Base-by-base conservation (phyloP, 1,140 invertebrate species). In the Sycophaga agraensis region DNA sequence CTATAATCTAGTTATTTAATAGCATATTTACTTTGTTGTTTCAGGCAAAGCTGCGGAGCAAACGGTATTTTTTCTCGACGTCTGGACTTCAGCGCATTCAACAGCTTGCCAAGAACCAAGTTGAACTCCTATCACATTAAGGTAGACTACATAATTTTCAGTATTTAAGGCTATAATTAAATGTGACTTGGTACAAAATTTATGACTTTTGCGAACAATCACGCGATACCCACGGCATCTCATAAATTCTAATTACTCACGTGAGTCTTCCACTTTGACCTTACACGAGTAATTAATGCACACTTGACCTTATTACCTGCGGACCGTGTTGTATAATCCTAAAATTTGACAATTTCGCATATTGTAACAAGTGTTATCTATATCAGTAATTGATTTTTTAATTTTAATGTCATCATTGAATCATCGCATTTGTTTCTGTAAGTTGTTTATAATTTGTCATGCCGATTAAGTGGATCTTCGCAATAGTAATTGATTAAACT, bases 71-170 rank as follows among this genome's bases (percentile, higher is more conserved):
- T 97, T 78, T 91, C 89, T 21, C 87, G 93, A 66, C 88, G 96
- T 62, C 82, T 90, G 71, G 94, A 98, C 82, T 95, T 97, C 83
- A 94, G 93, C 68, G 92, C 93, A 34, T 98, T 98, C 86, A 97
- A 96, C 78, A 86, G 88, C 59, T 84, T 98, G 67, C 96, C 96
- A 54, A 89, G 90, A 75, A 90, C 94, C 75, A 97, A 97, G 84
- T 89, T 97, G 75, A 99, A 99, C 85, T 96, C 95, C 70, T 98
- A 97, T 86, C 94, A 97, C 85, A 97, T 97, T 76, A 96, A 97
- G 92, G 94, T 96, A 85, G 87, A 86, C 77, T 17, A 24, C 43
- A 4, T 17, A 26, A 28, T 48, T 48, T 58, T n/a, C n/a, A n/a
- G n/a, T n/a, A n/a, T n/a, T n/a, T n/a, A n/a, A n/a, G n/a, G n/a